Evolutionary conservation across 2,113 vertebrate species (phyloP).

Genomic region (Mungos mungo): DNA sequence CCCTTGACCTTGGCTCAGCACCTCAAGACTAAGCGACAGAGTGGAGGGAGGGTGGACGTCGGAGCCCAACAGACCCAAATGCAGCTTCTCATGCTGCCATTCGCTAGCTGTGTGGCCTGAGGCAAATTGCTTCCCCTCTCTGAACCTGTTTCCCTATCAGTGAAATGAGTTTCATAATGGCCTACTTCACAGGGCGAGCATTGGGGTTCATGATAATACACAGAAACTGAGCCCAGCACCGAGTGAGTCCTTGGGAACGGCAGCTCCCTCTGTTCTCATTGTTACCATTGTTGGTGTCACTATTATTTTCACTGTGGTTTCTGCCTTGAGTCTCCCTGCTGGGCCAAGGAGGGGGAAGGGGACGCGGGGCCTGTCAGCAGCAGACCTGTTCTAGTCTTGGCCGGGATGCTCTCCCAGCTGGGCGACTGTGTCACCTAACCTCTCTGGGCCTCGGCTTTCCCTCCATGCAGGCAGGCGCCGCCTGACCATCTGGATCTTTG

Average conservation of each 20-base stretch:
- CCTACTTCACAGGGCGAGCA: fast-evolving
- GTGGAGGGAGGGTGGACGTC: neutral
- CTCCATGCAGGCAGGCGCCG: too few relatives aligned
- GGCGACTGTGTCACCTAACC: neutral
- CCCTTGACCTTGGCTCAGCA: neutral
- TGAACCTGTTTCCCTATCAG: neutral
- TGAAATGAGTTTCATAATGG: neutral
- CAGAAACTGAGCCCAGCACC: fast-evolving
- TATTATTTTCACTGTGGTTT: fast-evolving
- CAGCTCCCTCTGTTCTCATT: fast-evolving
- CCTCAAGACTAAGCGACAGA: neutral
- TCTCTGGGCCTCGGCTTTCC: neutral
- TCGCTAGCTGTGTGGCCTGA: neutral
- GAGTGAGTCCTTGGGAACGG: fast-evolving
- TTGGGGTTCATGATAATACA: neutral
- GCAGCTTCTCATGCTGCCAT: neutral
- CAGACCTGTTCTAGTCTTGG: neutral
- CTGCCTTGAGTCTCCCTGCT: neutral
- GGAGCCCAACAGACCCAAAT: neutral
- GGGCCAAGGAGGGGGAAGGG: neutral
- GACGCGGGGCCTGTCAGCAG: neutral
- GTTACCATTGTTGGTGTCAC: fast-evolving
- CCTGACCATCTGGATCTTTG: neutral
- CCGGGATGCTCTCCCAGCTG: neutral
- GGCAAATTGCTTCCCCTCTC: neutral